Evolutionary conservation across 2,797 vertebrate species (phyloP).

Genomic region (Pampus argenteus): DNA sequence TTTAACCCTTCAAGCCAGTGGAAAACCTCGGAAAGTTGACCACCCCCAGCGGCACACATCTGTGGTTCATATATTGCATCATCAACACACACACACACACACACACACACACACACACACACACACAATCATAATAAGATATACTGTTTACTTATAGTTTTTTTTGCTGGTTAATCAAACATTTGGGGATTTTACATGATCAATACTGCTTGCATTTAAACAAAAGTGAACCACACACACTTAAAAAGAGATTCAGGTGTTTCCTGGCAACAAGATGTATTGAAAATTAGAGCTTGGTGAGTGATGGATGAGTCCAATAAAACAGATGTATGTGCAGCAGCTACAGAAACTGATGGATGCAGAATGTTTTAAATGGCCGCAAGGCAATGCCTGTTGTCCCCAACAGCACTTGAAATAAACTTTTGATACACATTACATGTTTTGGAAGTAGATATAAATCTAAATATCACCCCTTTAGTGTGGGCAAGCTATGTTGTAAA

Average conservation of each 20-base stretch:
- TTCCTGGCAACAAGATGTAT: slow-evolving; percentile 55
- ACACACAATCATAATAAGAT: no score
- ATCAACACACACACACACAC: neutral
- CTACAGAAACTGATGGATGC: slow-evolving; percentile 1
- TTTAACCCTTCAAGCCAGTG: neutral
- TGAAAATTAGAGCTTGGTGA: slow-evolving; percentile 43
- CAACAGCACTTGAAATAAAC: neutral
- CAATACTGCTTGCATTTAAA: slow-evolving; percentile 26
- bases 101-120: neutral
- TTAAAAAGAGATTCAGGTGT: slow-evolving; percentile 45
- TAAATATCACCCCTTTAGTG: neutral
- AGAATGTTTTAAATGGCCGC: slow-evolving; percentile 22
- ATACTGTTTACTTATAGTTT: no score
- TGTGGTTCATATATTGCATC: neutral
- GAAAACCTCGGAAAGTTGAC: neutral
- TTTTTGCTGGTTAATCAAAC: slow-evolving; percentile 13
- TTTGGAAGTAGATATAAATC: neutral
- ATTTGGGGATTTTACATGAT: slow-evolving; percentile 26
- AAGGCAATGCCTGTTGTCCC: neutral
- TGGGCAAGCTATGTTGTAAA: neutral
- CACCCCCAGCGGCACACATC: neutral
- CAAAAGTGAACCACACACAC: slow-evolving; percentile 24
- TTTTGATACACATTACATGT: neutral
- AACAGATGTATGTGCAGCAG: slow-evolving; percentile 29
- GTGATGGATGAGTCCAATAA: slow-evolving; percentile 34